Base-by-base conservation (phyloP, 2,113 vertebrate genomes). In the Ptyas mucosa region DNA sequence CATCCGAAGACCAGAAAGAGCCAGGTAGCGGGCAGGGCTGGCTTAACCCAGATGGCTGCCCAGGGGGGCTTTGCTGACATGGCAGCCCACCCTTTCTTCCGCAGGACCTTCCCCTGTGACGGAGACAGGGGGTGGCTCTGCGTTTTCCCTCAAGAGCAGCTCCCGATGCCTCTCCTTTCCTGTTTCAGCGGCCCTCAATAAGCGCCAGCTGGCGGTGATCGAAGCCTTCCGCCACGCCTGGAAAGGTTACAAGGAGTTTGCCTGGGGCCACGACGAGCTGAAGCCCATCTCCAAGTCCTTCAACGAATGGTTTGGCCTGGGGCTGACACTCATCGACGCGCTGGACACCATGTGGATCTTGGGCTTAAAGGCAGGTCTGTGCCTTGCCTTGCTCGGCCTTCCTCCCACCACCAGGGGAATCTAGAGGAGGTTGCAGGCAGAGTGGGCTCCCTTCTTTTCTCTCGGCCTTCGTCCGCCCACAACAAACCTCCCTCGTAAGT, bases 301-400 rank as follows among this genome's bases (percentile, higher is more conserved):
- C 93, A 98, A 96, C 0, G 99, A 99, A 96, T 99, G 99, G 99
- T 99, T 99, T 52, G 99, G 99, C 29, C 98, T 99, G 7, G 99
- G 99, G 0, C 97, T 99, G 94, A 99, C 99, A 0, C 97, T 99
- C 15, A 97, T 99, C 1, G 99, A 99, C 0, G 97, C 99, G 10
- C 96, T 99, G 98, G 99, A 99, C 96, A 99, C 99, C 49, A 99
- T 99, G 99, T 99, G 99, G 99, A 99, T 99, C 89, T 88, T 99
- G 97, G 99, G 98, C 15, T 97, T 99, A 24, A 98, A 98, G 94
- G 98, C 99, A 98, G 99, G 99, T 99, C 95, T 21, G 39, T 18
- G 54, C 15, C 0, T 10, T 12, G 23, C 11, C 8, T 3, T 0
- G 3, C 85, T 51, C 20, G 1, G 46, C 46, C 88, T 43, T 23